Conservation (phyloP, 2,113 vertebrate species). For the Chauna torquata region DNA sequence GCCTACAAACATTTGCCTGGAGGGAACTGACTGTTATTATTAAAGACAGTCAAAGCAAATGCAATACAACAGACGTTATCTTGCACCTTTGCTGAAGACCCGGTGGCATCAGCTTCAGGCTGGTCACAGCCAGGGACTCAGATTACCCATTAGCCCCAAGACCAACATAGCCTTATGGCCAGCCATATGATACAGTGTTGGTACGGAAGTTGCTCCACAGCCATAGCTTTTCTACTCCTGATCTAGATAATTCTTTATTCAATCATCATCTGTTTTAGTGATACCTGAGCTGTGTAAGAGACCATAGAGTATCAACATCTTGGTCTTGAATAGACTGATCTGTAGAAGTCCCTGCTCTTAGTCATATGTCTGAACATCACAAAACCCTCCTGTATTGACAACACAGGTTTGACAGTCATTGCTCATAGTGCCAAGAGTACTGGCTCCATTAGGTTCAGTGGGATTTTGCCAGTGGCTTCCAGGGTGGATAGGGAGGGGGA, state of each 20-base stretch:
- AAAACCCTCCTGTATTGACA: neutral
- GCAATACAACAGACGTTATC: neutral
- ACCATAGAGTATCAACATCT: neutral
- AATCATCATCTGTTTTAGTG: neutral
- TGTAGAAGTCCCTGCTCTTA: neutral
- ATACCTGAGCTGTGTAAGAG: neutral
- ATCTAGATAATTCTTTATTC: neutral
- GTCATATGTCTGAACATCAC: neutral
- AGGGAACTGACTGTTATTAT: neutral
- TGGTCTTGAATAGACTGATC: neutral
- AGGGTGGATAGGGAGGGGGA: neutral
- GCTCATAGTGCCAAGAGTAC: neutral
- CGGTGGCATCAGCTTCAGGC: neutral
- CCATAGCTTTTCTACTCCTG: neutral
- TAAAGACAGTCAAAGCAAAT: neutral
- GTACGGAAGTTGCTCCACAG: neutral
- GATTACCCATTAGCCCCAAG: neutral
- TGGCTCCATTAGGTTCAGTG: neutral
- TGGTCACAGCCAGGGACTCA: neutral
- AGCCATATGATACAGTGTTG: neutral
- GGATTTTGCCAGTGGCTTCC: neutral
- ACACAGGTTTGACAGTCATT: neutral
- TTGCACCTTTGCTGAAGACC: neutral
- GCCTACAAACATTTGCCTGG: neutral
- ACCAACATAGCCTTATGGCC: neutral